Base-by-base conservation (phyloP, 2,888 invertebrate species). In the Tricholauxania praeusta region DNA sequence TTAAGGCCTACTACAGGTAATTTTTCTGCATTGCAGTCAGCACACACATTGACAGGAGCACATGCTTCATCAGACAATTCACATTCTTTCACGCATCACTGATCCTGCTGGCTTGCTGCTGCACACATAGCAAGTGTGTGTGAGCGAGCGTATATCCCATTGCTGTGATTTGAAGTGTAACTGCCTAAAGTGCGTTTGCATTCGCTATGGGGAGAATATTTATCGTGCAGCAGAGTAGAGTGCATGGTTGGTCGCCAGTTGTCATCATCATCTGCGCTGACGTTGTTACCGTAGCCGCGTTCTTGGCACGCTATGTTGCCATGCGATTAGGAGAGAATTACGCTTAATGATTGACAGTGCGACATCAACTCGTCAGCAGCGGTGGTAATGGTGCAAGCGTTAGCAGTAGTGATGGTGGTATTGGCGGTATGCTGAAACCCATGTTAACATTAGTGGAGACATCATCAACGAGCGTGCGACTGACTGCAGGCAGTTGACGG, bases 131-230 rank as follows among this genome's bases (percentile, higher is more conserved):
- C 59, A 10, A 32, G 68, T 51, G 53, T 66, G 55, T 39, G 51
- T 66, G 32, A 53, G 59, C 49, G 49, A 66, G 66, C 66, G 55
- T 53, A 39, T 53, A 66, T 66, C 68, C 59, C 68, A 17, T 28
- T 67, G 39, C 63, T 70, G 70, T 70, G 70, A 70, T 70, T 63
- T 59, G 52, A 53, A 53, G 70, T 70, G 70, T 51, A 70, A 70
- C 62, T 53, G 63, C 39, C 70, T 28, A 70, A 53, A 62, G 19
- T 62, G 63, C 62, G 70, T 70, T 53, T 53, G 39, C 39, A 1
- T 70, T 47, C 62, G 70, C 19, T 69, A 12, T 52, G 63, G 63
- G 63, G 52, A 52, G 70, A 62, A 70, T 53, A 53, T 70, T 47
- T 39, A 70, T 47, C 70, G 70, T 51, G 63, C 39, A 22, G 15